Conservation (phyloP, 2,113 vertebrate species). For the Notechis scutatus region DNA sequence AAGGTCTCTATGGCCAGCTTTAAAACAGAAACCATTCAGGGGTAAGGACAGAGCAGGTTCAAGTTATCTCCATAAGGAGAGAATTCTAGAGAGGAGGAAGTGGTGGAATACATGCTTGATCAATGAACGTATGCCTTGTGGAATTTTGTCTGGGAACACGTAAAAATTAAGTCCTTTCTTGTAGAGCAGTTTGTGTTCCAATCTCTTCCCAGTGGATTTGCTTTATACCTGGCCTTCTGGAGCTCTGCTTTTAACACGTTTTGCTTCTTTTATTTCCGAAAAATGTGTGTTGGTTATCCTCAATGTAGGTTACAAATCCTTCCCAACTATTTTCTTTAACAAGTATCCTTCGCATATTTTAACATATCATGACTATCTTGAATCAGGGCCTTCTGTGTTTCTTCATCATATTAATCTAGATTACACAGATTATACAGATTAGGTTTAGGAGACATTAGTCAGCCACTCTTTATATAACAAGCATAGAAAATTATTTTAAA, state of each 20-base stretch:
- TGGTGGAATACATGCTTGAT: constrained; percentile 27
- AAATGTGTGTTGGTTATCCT: neutral
- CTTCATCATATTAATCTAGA: neutral
- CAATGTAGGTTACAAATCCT: neutral
- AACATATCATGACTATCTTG: neutral
- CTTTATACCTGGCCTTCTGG: neutral
- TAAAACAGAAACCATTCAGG: constrained; percentile 9
- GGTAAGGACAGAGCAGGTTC: neutral
- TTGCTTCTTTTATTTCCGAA: neutral
- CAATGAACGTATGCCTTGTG: constrained; percentile 9
- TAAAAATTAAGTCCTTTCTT: neutral
- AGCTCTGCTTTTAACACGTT: neutral
- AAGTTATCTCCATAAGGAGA: neutral
- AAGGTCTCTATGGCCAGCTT: constrained; percentile 23
- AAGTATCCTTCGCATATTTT: neutral
- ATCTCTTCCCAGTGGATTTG: neutral
- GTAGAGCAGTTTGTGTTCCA: neutral
- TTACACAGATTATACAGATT: neutral
- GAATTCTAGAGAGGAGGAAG: constrained; percentile 12
- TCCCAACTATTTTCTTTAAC: neutral
- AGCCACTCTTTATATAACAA: constrained; percentile 1
- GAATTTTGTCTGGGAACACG: constrained; percentile 13
- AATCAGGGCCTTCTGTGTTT: neutral
- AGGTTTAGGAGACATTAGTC: neutral
- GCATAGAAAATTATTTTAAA: neutral